Conservation (phyloP, 2,888 invertebrate species). For the Leucophenga maculata region DNA sequence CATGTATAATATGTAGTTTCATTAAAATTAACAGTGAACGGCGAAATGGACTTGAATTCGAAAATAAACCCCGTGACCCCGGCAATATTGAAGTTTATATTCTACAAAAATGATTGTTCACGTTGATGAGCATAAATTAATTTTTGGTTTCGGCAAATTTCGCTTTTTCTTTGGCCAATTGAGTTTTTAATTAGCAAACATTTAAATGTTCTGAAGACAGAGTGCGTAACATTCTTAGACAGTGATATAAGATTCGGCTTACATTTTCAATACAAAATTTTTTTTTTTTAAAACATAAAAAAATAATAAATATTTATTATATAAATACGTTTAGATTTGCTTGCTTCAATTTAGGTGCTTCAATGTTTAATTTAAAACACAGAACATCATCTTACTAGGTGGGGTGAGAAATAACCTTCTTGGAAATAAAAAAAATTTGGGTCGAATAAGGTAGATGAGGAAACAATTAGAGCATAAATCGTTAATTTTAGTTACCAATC, state of each 20-base stretch:
- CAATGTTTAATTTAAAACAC: too few relatives aligned
- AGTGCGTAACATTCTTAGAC: neutral
- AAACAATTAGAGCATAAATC: too few relatives aligned
- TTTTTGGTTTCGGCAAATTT: slow-evolving; percentile 35
- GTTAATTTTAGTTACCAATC: too few relatives aligned
- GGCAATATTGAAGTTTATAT: neutral
- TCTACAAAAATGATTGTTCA: neutral
- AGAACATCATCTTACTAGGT: too few relatives aligned
- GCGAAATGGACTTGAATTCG: neutral
- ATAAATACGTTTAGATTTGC: too few relatives aligned
- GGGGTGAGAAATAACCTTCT: too few relatives aligned
- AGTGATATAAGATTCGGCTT: neutral
- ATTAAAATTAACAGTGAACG: neutral
- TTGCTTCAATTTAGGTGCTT: too few relatives aligned
- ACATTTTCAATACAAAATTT: neutral
- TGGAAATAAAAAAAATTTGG: too few relatives aligned
- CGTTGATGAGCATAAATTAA: neutral
- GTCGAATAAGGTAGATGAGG: too few relatives aligned
- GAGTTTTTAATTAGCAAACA: slow-evolving; percentile 46
- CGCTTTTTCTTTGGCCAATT: slow-evolving; percentile 50
- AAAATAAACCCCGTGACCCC: neutral
- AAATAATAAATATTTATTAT: neutral
- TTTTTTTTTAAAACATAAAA: too few relatives aligned
- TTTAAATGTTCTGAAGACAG: neutral
- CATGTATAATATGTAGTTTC: neutral